phyloP scores from a whole-genome alignment of 1,140 invertebrate species.

The Lasioglossum albipes region DNA sequence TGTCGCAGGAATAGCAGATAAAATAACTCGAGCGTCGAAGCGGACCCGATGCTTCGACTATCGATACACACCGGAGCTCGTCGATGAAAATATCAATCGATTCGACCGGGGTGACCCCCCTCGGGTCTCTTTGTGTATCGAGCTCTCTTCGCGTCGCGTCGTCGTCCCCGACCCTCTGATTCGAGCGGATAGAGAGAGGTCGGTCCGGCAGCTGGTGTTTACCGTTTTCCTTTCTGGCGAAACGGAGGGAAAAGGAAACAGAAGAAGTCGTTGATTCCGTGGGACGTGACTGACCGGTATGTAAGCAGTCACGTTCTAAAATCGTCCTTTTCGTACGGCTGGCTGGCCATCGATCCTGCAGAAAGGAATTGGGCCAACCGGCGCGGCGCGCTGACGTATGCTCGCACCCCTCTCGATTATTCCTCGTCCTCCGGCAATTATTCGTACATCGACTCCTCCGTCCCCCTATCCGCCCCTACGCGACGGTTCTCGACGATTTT shows the following conservation, averaged over 20 bases:
- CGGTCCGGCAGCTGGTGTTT: constrained; percentile 5
- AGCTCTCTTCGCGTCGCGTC: neutral
- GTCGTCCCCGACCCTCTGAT: neutral
- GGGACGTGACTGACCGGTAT: constrained; percentile 16
- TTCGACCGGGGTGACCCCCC: no score
- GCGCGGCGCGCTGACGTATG: constrained; percentile 65
- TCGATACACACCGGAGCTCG: constrained; percentile 2
- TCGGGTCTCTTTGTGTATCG: no score
- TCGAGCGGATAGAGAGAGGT: no score
- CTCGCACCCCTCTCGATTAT: constrained; percentile 65
- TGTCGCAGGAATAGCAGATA: neutral
- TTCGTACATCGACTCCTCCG: constrained; percentile 62
- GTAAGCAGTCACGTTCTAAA: constrained; percentile 16
- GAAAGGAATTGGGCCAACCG: constrained; percentile 73
- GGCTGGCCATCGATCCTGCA: constrained; percentile 71
- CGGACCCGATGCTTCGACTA: neutral
- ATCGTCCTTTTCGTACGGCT: constrained; percentile 29
- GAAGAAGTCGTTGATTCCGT: constrained; percentile 22
- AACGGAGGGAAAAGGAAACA: neutral
- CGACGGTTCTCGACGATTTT: neutral
- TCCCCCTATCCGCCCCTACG: no score
- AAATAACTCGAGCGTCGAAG: constrained; percentile 7
- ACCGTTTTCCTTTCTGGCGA: neutral
- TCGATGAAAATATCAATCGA: constrained; percentile 41
- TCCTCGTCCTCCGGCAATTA: constrained; percentile 67